A percentile compares a stretch with the other conserved stretches of the same genome.
These are phyloP conservation scores for Spinus olivaceus DNA, from an alignment of 2,797 vertebrate genomes.

Conservation along the genomic window DNA sequence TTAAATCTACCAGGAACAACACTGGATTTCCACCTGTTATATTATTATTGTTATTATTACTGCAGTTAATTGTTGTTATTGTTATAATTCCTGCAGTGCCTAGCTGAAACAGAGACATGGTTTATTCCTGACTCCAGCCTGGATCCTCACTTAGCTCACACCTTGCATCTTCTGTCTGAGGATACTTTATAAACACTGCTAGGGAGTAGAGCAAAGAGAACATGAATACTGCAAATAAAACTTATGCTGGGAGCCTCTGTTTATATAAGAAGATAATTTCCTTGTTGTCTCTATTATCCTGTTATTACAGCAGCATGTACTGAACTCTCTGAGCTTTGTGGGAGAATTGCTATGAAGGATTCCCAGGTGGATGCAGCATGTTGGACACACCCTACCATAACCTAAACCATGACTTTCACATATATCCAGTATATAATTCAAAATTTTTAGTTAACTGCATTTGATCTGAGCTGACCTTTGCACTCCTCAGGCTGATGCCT, in stretches of 20 bases:
- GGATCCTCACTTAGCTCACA: background rate
- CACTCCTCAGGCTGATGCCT: background rate
- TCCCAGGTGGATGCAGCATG: fast-evolving
- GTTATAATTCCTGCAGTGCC: background rate
- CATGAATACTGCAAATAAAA: background rate
- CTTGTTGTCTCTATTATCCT: background rate
- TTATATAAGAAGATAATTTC: background rate
- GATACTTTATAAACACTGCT: background rate
- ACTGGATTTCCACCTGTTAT: background rate
- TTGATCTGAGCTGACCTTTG: background rate
- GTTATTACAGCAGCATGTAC: no score
- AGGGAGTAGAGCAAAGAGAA: background rate
- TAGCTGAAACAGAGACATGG: background rate
- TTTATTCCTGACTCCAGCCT: background rate
- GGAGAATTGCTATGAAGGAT: background rate
- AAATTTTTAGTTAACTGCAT: background rate
- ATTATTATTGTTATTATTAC: background rate
- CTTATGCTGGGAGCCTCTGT: background rate
- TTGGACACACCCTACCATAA: background rate
- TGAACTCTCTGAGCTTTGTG: background rate
- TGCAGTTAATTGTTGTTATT: no score
- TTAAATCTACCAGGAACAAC: background rate
- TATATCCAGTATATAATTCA: background rate
- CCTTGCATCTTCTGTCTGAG: background rate
- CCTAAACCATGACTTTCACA: background rate